Evolutionary conservation across 1,140 invertebrate species (phyloP).

Genomic region (Drosophila paulistorum): DNA sequence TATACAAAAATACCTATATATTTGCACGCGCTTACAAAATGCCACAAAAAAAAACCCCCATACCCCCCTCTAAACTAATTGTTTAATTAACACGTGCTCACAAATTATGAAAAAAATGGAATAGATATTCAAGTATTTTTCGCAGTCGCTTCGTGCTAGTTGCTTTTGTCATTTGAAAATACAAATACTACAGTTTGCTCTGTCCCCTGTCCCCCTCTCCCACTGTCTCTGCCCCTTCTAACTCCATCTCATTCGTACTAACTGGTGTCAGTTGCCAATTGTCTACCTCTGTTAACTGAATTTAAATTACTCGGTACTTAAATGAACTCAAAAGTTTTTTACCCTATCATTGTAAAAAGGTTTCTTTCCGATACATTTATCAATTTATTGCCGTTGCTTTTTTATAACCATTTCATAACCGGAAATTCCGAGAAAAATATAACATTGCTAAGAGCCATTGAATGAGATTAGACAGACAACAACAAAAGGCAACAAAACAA

Average conservation of each 20-base stretch:
- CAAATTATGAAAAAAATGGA: conserved; percentile 53
- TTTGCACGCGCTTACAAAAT: conserved; percentile 53
- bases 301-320: not conserved
- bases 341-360: not conserved
- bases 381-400: conserved; percentile 3
- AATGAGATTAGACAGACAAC: not conserved
- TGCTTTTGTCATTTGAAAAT: conserved; percentile 14
- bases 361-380: not conserved
- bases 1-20: conserved; percentile 19
- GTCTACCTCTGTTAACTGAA: not conserved
- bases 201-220: not conserved
- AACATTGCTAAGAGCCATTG: not conserved
- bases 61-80: conserved; percentile 31
- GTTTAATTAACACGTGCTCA: conserved; percentile 70
- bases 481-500: not conserved
- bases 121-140: conserved; percentile 8
- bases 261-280: conserved; percentile 7
- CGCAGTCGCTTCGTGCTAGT: not conserved
- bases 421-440: conserved; percentile 9
- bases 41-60: not conserved
- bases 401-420: not conserved
- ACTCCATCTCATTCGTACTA: not conserved
- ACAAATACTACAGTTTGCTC: not conserved
- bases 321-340: not conserved
- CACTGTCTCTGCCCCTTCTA: not conserved